Base-by-base conservation (phyloP, 92 coral and sea anemone species). In the Paramuricea clavata region DNA sequence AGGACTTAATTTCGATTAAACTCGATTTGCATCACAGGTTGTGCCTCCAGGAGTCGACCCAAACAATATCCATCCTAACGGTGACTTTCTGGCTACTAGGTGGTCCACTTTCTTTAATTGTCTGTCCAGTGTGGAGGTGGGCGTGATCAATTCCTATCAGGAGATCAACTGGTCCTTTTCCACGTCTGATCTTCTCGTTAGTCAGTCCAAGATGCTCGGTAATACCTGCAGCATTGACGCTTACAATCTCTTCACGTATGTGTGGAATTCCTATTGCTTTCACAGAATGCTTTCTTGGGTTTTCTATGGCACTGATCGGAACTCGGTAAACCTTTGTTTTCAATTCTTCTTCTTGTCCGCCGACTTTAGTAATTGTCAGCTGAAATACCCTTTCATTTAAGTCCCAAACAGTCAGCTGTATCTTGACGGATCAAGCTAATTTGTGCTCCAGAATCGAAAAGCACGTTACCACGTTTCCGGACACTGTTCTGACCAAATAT, bases 351-450 rank as follows among this genome's bases (percentile, higher is more conserved):
- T 88, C 92, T 17, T 92, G 92, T 27, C 93, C 93, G 11, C 93
- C 91, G 27, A 92, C 92, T 86, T 92, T 92, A 7, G 87, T 76
- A 11, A 89, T 75, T 2, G 87, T 88, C n/a, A 34, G 89, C 81
- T 17, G 89, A 30, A 2, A 72, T 76, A 11, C 67, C 67, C 47
- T 75, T 86, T 4, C 90, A 92, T 47, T 69, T 81, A 13, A 89
- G 79, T 12, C 76, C 47, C 4, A 92, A 86, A 27, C 60, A 54
- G 47, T 70, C 88, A 13, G 92, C 94, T 25, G 83, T 67, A 11
- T 77, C 81, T 23, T 30, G 25, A 12, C 83, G 56, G 30, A 91
- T 81, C 47, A 90, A 31, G 60, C 93, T 90, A 35, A 90, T 42
- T 50, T 90, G 93, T 3, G 93, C 90, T 35, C n/a, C n/a, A n/a